These are phyloP conservation scores for Sipha flava DNA, from an alignment of 1,140 invertebrate genomes.

Conservation along the genomic window DNA sequence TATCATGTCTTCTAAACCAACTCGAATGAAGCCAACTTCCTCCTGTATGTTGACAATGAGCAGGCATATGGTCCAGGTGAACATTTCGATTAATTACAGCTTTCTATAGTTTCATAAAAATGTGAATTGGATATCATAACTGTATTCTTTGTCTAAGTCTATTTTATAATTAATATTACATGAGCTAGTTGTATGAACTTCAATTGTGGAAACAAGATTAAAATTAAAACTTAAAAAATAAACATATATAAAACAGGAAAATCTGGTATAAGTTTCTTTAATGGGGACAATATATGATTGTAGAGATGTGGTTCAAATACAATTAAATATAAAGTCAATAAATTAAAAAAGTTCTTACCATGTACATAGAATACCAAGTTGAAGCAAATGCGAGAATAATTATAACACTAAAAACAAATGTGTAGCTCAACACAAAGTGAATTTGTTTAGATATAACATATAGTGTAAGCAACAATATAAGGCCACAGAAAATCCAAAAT, in stretches of 20 bases:
- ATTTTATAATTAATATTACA: no score
- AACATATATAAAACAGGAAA: no score
- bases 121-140: no score
- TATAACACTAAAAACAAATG: background rate
- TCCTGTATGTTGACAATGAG: background rate
- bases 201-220: no score
- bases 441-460: background rate
- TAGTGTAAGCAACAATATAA: background rate
- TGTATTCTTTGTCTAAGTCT: no score
- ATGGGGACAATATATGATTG: background rate
- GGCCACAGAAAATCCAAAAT: background rate
- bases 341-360: background rate
- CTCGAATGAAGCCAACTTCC: background rate
- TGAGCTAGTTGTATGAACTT: no score
- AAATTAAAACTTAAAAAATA: no score
- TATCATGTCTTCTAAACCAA: background rate
- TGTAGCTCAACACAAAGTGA: background rate
- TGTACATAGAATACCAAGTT: conserved; percentile 23
- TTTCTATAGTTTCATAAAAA: background rate
- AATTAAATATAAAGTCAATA: background rate
- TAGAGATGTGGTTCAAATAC: background rate
- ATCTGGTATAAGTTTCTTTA: no score
- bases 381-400: conserved; percentile 1
- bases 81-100: background rate
- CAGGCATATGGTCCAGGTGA: background rate